phyloP scores from a whole-genome alignment of 2,113 vertebrate genomes.

The Toxotes chatareus region DNA sequence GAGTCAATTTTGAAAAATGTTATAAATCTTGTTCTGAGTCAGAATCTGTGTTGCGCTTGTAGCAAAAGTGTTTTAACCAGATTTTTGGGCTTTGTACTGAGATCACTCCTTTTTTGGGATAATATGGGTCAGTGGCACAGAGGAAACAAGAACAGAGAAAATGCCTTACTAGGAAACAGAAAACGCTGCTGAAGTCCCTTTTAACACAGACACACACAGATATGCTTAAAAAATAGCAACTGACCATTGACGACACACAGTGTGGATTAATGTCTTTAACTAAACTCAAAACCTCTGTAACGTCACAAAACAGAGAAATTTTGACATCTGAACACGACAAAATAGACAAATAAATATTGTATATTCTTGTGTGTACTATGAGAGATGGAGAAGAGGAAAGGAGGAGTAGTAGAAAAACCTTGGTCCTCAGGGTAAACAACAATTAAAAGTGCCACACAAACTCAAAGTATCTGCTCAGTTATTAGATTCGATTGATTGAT shows the following conservation, averaged over 20 bases:
- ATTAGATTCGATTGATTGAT: background rate
- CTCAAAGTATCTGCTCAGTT: background rate
- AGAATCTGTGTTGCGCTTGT: conserved; percentile 9
- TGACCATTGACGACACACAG: background rate
- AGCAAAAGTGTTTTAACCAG: background rate
- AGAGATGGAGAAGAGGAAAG: background rate
- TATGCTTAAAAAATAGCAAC: background rate
- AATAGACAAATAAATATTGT: background rate
- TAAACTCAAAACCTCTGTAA: background rate
- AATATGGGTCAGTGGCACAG: conserved; percentile 26
- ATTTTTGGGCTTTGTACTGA: background rate
- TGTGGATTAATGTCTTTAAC: background rate
- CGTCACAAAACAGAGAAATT: background rate
- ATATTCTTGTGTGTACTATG: background rate
- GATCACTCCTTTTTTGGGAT: conserved; percentile 11
- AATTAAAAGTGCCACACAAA: background rate
- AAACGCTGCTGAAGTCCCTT: background rate
- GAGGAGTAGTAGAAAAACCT: background rate
- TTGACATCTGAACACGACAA: background rate
- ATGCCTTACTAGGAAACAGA: conserved; percentile 1
- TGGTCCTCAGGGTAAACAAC: too few relatives aligned
- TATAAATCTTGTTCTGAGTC: background rate
- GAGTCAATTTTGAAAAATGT: background rate
- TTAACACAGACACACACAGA: background rate
- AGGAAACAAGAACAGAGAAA: background rate